Evolutionary conservation across 2,888 invertebrate species (phyloP), one percentile per base, ranked within the genome.

Genomic region (Pachymerium ferrugineum): DNA sequence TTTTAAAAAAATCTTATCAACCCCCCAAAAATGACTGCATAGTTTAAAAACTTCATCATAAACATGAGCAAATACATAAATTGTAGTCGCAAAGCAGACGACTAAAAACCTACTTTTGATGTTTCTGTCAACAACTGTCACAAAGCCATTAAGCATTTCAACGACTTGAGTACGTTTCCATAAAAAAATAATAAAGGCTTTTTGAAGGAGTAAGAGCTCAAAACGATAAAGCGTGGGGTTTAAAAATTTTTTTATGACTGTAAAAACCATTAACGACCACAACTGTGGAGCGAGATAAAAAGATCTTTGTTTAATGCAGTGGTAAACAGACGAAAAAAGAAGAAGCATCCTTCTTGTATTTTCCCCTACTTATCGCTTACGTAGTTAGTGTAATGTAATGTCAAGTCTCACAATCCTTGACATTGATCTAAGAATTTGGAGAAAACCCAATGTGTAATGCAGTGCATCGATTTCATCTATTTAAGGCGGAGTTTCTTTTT

Each of bases 41-140:
- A n/a, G 4, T 16, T 19, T 8, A 19, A 47, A 47, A 47, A 8
- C 47, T 47, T 47, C 47, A 47, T 5, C 47, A 47, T 47, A 47
- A 47, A 47, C 47, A 47, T 47, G 19, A 47, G 47, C 47, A 47
- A 47, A 47, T 47, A 47, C 47, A 47, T 47, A 47, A 47, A 47
- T 47, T 47, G 16, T n/a, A n/a, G 19, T 1, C 47, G 3, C 47
- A 47, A 47, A 47, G 47, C 47, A 47, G 47, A 47, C 22, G 47
- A 47, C 47, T 22, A 47, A 47, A 47, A 47, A 47, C 47, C 47
- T 22, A n/a, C n/a, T 22, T 47, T 47, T 47, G 47, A 47, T 47
- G 22, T 47, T 47, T 47, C 47, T 47, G 47, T 47, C 47, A 47
- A 47, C 47, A 47, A 47, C 47, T 47, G 47, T 47, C 47, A 47